phyloP scores from a whole-genome alignment of 2,888 invertebrate species.

The Tetragonula carbonaria region DNA sequence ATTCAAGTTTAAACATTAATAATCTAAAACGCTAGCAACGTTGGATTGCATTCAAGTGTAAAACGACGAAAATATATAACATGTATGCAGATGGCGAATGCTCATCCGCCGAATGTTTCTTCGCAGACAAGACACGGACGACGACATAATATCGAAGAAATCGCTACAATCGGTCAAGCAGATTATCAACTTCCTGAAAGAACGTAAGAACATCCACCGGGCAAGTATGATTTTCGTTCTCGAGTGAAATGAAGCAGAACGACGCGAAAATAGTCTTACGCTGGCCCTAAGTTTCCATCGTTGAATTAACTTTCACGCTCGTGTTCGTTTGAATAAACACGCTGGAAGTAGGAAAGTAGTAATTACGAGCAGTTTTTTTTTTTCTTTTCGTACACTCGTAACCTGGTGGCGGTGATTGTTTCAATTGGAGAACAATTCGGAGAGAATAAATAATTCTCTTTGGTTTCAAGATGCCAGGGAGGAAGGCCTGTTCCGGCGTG shows the following conservation, averaged over 20 bases:
- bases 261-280: background rate
- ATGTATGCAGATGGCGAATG: background rate
- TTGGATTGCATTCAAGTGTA: too few relatives aligned
- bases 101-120: conserved; percentile 15
- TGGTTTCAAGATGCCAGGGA: conserved; percentile 74
- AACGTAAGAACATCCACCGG: conserved; percentile 78
- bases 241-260: too few relatives aligned
- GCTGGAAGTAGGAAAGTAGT: too few relatives aligned
- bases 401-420: too few relatives aligned
- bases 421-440: background rate
- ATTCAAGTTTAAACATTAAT: too few relatives aligned
- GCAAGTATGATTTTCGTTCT: too few relatives aligned
- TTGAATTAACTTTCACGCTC: too few relatives aligned
- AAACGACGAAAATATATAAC: too few relatives aligned
- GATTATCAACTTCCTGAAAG: conserved; percentile 81
- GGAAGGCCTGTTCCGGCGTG: conserved; percentile 77
- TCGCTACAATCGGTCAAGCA: conserved; percentile 82
- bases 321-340: too few relatives aligned
- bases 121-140: conserved; percentile 69
- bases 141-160: conserved; percentile 83
- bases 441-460: background rate
- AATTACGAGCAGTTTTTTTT: background rate
- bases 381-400: background rate
- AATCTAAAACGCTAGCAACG: too few relatives aligned
- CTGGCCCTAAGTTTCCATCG: background rate